Conservation (phyloP, 2,797 vertebrate genomes). For the Sylvilagus floridanus region DNA sequence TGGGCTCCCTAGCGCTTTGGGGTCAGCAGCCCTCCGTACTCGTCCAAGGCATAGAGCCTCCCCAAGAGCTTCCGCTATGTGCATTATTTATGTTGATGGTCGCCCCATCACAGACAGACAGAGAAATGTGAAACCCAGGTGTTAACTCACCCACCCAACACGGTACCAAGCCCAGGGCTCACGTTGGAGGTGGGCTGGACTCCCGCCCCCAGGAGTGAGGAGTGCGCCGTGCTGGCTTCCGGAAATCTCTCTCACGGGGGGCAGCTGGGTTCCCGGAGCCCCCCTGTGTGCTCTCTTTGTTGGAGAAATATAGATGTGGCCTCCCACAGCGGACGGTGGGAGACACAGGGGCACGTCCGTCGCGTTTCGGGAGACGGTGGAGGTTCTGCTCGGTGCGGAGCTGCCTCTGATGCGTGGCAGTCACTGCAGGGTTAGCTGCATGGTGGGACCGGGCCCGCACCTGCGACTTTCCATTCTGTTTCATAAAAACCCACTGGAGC, state of each 20-base stretch:
- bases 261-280: not conserved
- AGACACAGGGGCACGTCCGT: not conserved
- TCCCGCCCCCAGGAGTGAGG: accelerated
- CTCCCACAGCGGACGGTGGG: not conserved
- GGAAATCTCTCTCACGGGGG: too few species aligned
- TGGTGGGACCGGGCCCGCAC: accelerated
- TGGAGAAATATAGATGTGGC: not conserved
- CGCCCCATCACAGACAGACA: not conserved
- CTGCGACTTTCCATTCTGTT: too few species aligned
- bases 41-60: accelerated
- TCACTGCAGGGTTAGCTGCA: not conserved
- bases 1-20: not conserved
- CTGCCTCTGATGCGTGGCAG: too few species aligned
- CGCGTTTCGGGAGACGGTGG: not conserved
- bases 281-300: not conserved
- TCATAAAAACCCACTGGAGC: not conserved
- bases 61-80: not conserved
- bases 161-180: too few species aligned
- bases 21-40: not conserved
- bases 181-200: too few species aligned
- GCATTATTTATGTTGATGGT: accelerated
- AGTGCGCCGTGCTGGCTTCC: accelerated
- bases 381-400: not conserved
- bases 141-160: too few species aligned
- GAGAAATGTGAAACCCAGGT: not conserved